Percentiles rank a stretch among this genome's conserved stretches.
Conservation (phyloP, 2,888 invertebrate genomes). For the Drosophila pseudotakahashii region DNA sequence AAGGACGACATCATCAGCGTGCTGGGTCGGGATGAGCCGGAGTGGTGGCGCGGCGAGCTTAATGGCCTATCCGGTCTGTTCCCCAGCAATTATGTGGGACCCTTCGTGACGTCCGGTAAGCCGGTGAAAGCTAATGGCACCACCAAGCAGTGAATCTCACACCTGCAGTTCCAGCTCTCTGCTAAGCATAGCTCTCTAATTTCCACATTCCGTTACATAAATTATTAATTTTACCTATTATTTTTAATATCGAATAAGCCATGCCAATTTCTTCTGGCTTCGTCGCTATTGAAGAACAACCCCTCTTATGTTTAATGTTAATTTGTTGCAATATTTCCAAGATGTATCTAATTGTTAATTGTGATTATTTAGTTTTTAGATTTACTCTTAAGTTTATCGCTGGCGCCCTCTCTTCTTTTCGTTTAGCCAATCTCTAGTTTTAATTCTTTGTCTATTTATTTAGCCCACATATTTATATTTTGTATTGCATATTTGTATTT, state of each 20-base stretch:
- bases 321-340: constrained; percentile 69
- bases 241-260: constrained; percentile 59
- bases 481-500: constrained; percentile 38
- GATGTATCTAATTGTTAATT: constrained; percentile 63
- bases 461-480: constrained; percentile 50
- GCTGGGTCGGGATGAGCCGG: constrained; percentile 95
- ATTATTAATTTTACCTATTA: constrained; percentile 2
- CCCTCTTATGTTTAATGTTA: constrained; percentile 47
- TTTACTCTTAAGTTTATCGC: constrained; percentile 59
- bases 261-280: constrained; percentile 61
- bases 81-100: constrained; percentile 97
- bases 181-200: constrained; percentile 38
- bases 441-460: constrained; percentile 51
- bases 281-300: constrained; percentile 18
- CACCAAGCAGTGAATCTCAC: constrained; percentile 71
- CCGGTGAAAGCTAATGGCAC: constrained; percentile 76
- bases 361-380: constrained; percentile 74
- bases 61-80: constrained; percentile 96
- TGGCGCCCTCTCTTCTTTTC: constrained; percentile 24
- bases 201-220: constrained; percentile 46
- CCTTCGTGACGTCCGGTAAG: constrained; percentile 86
- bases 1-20: constrained; percentile 96
- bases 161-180: constrained; percentile 18
- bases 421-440: constrained; percentile 65
- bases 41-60: constrained; percentile 98